A percentile compares a stretch with the other conserved stretches of the same genome.
Evolutionary conservation across 2,113 vertebrate species (phyloP).

Genomic region (Strigops habroptila): DNA sequence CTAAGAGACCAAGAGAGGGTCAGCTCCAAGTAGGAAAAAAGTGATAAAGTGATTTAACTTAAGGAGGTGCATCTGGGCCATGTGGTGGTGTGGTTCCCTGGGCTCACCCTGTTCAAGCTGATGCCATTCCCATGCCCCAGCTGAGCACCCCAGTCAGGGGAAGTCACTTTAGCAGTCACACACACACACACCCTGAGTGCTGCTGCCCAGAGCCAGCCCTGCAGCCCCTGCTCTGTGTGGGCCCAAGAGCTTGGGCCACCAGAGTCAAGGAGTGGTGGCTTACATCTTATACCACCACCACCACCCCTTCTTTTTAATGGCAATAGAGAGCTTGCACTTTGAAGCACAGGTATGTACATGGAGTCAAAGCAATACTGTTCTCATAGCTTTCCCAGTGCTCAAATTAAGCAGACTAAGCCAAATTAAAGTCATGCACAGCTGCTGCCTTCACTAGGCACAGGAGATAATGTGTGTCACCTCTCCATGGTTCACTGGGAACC

Average conservation of each 20-base stretch:
- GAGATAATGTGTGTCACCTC: neutral
- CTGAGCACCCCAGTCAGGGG: rapidly evolving
- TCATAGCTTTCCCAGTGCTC: neutral
- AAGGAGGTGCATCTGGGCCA: neutral
- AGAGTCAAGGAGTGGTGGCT: rapidly evolving
- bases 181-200: neutral
- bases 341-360: neutral
- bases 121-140: neutral
- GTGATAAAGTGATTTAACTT: neutral
- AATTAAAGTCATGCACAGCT: neutral
- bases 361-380: neutral
- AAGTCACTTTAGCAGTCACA: neutral
- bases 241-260: no score
- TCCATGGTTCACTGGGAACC: neutral
- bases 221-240: neutral
- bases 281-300: rapidly evolving
- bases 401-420: neutral
- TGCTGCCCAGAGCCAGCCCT: rapidly evolving
- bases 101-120: neutral
- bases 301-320: rapidly evolving
- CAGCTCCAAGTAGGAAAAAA: neutral
- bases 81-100: neutral
- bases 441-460: neutral
- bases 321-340: neutral
- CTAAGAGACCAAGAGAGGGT: neutral